Evolutionary conservation across 2,113 vertebrate genomes (phyloP), one percentile per base, ranked within the genome.

Genomic region (Apaloderma vittatum): DNA sequence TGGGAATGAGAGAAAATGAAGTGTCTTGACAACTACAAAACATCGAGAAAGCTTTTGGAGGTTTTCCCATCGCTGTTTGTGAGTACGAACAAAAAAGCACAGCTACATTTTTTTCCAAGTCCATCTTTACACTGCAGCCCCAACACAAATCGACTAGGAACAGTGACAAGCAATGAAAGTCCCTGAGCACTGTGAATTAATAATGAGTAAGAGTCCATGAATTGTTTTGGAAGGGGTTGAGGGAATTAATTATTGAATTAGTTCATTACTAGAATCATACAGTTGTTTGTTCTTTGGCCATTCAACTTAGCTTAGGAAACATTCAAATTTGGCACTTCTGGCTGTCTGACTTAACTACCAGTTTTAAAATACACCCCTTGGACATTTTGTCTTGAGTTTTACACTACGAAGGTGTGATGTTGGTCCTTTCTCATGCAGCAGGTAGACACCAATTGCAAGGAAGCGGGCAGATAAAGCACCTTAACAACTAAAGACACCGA

Each of bases 1-100:
- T 95, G 91, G 95, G 95, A 97, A 96, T 80, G 88, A 91, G 86
- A 67, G 94, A 89, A 97, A 92, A 97, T 91, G 76, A 95, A 95
- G 83, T 91, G 95, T 93, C 94, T 94, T 92, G 94, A 97, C 91
- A 91, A 81, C 92, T 93, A 75, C 94, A 94, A 87, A 97, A 91
- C 91, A 96, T 36, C 10, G 9, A 81, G 75, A 91, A 63, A 68
- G 57, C 66, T 92, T 88, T 72, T 96, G 96, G 95, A 95, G 83
- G 22, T 40, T 95, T 94, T 96, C 90, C 95, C 83, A 46, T 89
- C 36, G 3, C 89, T 94, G 36, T 70, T 93, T 83, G 86, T 81
- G 86, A 90, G 49, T 61, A 57, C n/a, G 73, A 95, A 94, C 49
- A 79, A 72, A 75, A 91, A 84, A 32, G 12, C 43, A 74, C 12